These are phyloP conservation scores for Dipodomys spectabilis DNA, from an alignment of 2,113 vertebrate species.

Conservation along the genomic window DNA sequence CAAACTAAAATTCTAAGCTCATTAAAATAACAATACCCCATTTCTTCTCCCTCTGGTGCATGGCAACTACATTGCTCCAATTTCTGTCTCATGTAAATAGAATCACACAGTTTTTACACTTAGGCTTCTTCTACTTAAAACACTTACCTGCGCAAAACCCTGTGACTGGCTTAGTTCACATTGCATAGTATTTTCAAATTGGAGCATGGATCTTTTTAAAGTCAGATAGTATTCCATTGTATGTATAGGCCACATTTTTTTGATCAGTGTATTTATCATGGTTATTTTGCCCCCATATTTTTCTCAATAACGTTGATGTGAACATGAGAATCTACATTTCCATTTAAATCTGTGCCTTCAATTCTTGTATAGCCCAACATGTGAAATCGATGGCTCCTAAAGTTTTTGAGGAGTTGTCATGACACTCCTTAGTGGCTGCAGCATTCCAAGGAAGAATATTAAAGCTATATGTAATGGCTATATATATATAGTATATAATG, in stretches of 20 bases:
- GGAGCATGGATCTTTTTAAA: not conserved
- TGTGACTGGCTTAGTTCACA: not conserved
- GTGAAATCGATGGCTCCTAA: not conserved
- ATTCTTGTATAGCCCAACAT: not conserved
- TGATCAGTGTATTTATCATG: not conserved
- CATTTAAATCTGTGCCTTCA: not conserved
- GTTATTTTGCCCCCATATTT: accelerated
- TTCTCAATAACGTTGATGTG: not conserved
- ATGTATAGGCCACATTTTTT: not conserved
- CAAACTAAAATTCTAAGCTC: not conserved
- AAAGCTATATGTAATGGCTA: too few species aligned
- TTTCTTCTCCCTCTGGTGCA: accelerated
- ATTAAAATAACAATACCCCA: not conserved
- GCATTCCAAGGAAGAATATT: not conserved
- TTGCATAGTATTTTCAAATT: not conserved
- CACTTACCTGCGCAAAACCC: not conserved
- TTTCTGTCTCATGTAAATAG: not conserved
- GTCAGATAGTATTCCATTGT: not conserved
- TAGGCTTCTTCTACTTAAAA: too few species aligned
- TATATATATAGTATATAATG: not conserved
- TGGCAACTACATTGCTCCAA: not conserved
- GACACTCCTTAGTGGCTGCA: not conserved
- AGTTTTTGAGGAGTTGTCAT: not conserved
- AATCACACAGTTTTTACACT: not conserved
- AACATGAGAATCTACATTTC: not conserved